Evolutionary conservation across 2,888 invertebrate genomes (phyloP).

Genomic region (Quadroppia sp.): DNA sequence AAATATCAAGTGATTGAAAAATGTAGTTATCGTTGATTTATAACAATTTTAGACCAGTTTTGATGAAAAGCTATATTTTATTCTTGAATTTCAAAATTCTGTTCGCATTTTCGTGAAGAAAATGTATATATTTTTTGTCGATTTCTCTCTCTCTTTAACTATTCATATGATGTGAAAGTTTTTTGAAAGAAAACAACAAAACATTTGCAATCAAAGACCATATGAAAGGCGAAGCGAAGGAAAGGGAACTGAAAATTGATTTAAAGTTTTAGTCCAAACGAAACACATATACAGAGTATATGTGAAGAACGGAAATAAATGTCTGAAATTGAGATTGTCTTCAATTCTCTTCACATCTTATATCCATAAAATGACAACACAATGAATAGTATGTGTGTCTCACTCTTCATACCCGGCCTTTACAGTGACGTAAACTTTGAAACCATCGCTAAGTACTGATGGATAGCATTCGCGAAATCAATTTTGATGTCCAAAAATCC

Average conservation of each 20-base stretch:
- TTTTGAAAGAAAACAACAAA: constrained; percentile 2
- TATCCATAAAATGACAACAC: neutral
- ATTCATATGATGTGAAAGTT: neutral
- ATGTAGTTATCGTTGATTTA: neutral
- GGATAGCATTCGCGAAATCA: neutral
- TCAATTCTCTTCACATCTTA: neutral
- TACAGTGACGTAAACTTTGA: neutral
- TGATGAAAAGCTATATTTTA: neutral
- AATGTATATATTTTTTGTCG: neutral
- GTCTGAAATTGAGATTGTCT: neutral
- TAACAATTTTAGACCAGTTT: neutral
- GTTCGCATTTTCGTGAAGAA: neutral
- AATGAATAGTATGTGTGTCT: neutral
- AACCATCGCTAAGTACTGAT: neutral
- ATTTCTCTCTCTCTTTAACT: neutral
- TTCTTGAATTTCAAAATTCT: neutral
- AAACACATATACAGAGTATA: neutral
- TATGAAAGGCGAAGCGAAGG: neutral
- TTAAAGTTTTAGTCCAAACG: neutral
- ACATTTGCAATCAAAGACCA: constrained; percentile 8
- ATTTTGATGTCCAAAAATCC: too few relatives aligned
- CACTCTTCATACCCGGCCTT: neutral
- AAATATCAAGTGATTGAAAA: neutral
- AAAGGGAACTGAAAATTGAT: neutral
- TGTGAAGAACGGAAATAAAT: neutral